Base-by-base conservation (phyloP, 2,113 vertebrate species). In the Entomyzon cyanotis region DNA sequence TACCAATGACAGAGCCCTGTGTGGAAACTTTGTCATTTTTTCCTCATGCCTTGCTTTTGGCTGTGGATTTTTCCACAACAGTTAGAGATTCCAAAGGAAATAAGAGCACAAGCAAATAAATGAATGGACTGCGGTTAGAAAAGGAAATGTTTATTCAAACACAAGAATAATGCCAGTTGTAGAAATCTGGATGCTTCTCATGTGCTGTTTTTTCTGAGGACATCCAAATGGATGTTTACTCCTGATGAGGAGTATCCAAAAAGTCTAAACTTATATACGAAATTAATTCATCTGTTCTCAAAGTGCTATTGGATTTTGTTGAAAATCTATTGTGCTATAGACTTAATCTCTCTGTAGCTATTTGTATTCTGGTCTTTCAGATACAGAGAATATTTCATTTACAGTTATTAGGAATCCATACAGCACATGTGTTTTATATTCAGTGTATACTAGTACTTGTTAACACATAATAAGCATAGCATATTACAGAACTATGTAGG, bases 81-180 rank as follows among this genome's bases (percentile, higher is more conserved):
- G 49, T 82, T 94, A 91, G 30, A 94, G 78, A 88, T 94, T 96
- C 95, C 94, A 96, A 93, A 91, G 81, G 77, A 95, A 95, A 95
- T 83, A 93, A 79, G 46, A 95, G 27, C 55, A 87, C 74, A 96
- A 91, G 82, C 78, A 95, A 95, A 83, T 95, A 95, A 82, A 90
- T 93, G 87, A 95, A 95, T 85, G 78, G 75, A 59, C 28, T 95
- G 82, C 0, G 60, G 78, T 90, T 94, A 94, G 87, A 85, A 95
- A 85, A 91, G 70, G 94, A 96, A 95, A 94, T 86, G 71, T 93
- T 97, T 94, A 80, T 94, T 93, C 87, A 95, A 97, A 94, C 39
- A 35, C n/a, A 73, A 80, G 65, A 76, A 92, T 95, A 96, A 93
- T 83, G 55, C 37, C 78, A 85, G 67, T 91, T 91, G 42, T 74